Base-by-base conservation (phyloP, 2,888 invertebrate genomes). In the Cylloceria caligata region DNA sequence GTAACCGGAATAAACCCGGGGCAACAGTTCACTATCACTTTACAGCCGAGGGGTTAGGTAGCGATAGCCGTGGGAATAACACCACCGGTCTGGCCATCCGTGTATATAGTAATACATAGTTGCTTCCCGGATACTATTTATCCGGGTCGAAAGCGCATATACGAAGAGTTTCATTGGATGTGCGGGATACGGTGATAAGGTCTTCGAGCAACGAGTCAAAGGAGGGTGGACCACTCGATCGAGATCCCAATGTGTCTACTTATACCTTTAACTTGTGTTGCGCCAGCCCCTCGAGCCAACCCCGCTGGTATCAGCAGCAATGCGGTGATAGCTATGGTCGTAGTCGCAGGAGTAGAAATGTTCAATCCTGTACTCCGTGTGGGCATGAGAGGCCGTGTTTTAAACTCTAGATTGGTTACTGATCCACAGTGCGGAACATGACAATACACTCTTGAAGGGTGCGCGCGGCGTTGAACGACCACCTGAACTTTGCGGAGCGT, bases 371-470 rank as follows among this genome's bases (percentile, higher is more conserved):
- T 24, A 30, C n/a, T 69, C 19, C 60, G 19, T 19, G 19, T 19
- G 19, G 55, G 13, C 36, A 16, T 27, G 69, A 36, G 71, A 72
- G 62, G 60, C 85, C 88, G 85, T 87, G 88, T 89, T 89, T 87
- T 86, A 81, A 90, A 89, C 88, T 90, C 86, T 82, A 79, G 85
- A 85, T 86, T 89, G 86, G 86, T 88, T 86, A 87, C 88, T 90
- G 90, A 88, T 89, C 89, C 88, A 85, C 87, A 76, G 65, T 83
- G 39, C 67, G 52, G 84, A 88, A 91, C 90, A 90, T 85, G 91
- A 90, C 87, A 90, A 91, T 89, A 90, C 90, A 91, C 90, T 90
- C 87, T 88, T 88, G 88, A 71, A 80, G 62, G 83, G 84, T 85
- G 80, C 79, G 77, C 85, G 72, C 65, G 68, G 75, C 79, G 65